Evolutionary conservation across 1,140 invertebrate genomes (phyloP).

Genomic region (Neodiprion fabricii): DNA sequence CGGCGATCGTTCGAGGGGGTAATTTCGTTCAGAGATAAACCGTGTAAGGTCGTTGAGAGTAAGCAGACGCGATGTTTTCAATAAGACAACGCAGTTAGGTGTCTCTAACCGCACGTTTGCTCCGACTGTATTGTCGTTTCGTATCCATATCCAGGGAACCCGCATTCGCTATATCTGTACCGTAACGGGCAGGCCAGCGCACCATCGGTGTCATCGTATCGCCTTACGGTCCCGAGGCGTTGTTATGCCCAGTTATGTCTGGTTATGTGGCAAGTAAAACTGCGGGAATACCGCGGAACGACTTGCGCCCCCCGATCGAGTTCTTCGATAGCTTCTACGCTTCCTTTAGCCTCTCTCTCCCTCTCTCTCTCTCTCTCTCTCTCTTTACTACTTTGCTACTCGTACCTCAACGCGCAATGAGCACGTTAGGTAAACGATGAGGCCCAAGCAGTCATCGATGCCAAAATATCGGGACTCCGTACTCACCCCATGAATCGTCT

Average conservation of each 20-base stretch:
- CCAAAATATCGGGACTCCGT: not conserved
- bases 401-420: no score
- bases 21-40: slow-evolving; percentile 47
- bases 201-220: not conserved
- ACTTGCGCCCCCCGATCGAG: not conserved
- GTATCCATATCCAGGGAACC: not conserved
- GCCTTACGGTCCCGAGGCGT: not conserved
- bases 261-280: not conserved
- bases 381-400: no score
- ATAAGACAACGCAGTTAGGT: slow-evolving; percentile 48
- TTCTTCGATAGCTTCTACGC: not conserved
- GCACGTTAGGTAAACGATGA: no score
- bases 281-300: not conserved
- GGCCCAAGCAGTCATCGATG: not conserved
- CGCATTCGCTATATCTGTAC: not conserved
- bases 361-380: no score
- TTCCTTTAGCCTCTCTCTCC: no score
- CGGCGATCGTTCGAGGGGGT: slow-evolving; percentile 16
- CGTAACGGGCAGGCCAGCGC: not conserved
- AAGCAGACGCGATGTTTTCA: slow-evolving; percentile 50
- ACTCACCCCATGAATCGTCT: not conserved
- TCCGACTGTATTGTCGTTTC: not conserved
- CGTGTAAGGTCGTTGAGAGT: slow-evolving; percentile 29
- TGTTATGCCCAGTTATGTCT: not conserved
- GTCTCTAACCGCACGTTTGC: slow-evolving; percentile 43